Evolutionary conservation across 2,888 invertebrate species (phyloP).

Genomic region (Conistra vaccinii): DNA sequence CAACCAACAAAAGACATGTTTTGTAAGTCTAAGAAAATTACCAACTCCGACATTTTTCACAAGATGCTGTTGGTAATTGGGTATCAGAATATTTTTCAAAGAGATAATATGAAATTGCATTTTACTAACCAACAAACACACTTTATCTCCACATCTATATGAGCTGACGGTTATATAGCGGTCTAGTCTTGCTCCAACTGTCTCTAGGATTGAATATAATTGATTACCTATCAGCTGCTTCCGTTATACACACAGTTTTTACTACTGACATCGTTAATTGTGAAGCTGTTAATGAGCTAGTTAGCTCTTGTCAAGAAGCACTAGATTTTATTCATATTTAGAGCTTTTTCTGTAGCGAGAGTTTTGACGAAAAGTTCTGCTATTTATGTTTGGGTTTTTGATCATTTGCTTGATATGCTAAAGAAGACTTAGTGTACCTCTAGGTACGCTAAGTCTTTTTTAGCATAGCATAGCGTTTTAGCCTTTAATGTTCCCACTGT

Average conservation of each 20-base stretch:
- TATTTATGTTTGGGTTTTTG: neutral
- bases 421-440: too few relatives aligned
- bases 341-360: neutral
- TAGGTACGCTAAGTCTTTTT: neutral
- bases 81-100: too few relatives aligned
- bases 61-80: too few relatives aligned
- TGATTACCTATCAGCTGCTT: constrained; percentile 52
- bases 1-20: too few relatives aligned
- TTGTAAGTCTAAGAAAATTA: too few relatives aligned
- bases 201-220: constrained; percentile 62
- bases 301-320: neutral
- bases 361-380: neutral
- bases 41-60: too few relatives aligned
- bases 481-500: neutral
- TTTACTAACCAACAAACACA: constrained; percentile 37
- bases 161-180: constrained; percentile 66
- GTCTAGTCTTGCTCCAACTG: constrained; percentile 66
- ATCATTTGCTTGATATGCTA: neutral
- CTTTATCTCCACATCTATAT: constrained; percentile 22
- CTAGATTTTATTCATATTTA: neutral
- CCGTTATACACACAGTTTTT: constrained; percentile 57
- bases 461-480: neutral
- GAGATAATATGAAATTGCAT: too few relatives aligned
- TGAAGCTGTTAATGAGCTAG: constrained; percentile 21
- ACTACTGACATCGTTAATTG: constrained; percentile 45